Evolutionary conservation across 1,140 invertebrate genomes (phyloP), one percentile per base, ranked within the genome.

Genomic region (Araneus ventricosus): DNA sequence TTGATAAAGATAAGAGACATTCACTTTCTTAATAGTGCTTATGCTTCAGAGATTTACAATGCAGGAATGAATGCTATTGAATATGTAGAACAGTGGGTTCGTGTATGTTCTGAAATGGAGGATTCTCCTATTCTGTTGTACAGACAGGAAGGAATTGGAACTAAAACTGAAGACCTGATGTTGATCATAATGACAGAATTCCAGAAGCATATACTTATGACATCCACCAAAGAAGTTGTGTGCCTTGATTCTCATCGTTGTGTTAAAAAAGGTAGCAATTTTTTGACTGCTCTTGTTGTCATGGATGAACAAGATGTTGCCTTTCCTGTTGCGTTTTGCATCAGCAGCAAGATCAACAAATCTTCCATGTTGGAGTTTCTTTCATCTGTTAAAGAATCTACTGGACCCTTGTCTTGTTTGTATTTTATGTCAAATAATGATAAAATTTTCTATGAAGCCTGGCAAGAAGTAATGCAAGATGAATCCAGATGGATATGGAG

Each of bases 291-390:
- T 20, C 45, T 90, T 57, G 37, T 90, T 59, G 61, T 82, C 39
- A 80, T 90, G 70, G 75, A 90, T 41, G 88, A 90, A 34, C 10
- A 59, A 6, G 52, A 90, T 34, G n/a, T 90, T 37, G 88, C 88
- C 27, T 90, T 80, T 41, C 88, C 88, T 39, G 88, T 90, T 57
- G 88, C 88, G 30, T 90, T 80, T 27, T 90, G 88, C 70, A 82
- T 90, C 20, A 90, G 88, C 52, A 82, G 34, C 34, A 90, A 90
- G 80, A 5, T 82, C 8, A 45, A 90, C 59, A 90, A 82, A 61
- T 30, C 22, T 80, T 75, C 41, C 4, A 59, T 90, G 8, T 24
- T n/a, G 14, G 6, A 59, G 20, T 90, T 90, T 82, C 59, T 80
- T 34, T 20, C 8, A 22, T 34, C 52, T 14, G 41, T 90, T 57